Base-by-base conservation (phyloP, 2,797 vertebrate species). In the Leucoraja ocellata region DNA sequence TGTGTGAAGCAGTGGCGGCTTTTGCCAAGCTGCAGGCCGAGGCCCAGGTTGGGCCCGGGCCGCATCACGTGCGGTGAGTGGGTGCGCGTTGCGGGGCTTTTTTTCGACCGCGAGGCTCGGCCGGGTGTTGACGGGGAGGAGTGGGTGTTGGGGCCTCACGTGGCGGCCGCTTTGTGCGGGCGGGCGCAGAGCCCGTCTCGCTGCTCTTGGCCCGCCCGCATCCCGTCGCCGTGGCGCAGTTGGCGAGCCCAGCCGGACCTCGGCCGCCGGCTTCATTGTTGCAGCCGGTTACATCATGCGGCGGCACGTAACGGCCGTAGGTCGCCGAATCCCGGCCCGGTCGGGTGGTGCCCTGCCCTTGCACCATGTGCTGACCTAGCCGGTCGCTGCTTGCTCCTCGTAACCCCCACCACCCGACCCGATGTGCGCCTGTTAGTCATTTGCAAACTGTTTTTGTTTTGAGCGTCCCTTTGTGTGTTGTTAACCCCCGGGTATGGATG, bases 21-120 rank as follows among this genome's bases (percentile, higher is more conserved):
- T 18, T 11, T 25, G 23, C 71, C 71, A 74, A 25, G 23, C 23
- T 58, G 25, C 25, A 86, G 84, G 77, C 84, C 63, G 61, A 88
- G 84, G 61, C 63, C 84, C 61, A n/a, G 61, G 61, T 1, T 18
- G n/a, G 61, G 84, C 61, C 21, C n/a, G 61, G 61, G 84, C 84
- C 65, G 28, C 84, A 65, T 88, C 84, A 36, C n/a, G 84, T 88
- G 84, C 84, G 84, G 84, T 88, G 61, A 88, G 84, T 88, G 84
- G 8, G 68, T 18, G 68, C 28, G 25, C 76, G 10, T 10, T 28
- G 76, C 81, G 61, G 61, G 61, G 54, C 63, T 63, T 65, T 8
- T 16, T 16, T 18, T 1, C 28, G 83, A 25, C 18, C 23, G 81
- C 54, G 2, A 23, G 84, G 28, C 11, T n/a, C 14, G n/a, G 6